A percentile compares a stretch with the other conserved stretches of the same genome.
phyloP scores from a whole-genome alignment of 1,140 invertebrate species.

The Rhysida immarginata region DNA sequence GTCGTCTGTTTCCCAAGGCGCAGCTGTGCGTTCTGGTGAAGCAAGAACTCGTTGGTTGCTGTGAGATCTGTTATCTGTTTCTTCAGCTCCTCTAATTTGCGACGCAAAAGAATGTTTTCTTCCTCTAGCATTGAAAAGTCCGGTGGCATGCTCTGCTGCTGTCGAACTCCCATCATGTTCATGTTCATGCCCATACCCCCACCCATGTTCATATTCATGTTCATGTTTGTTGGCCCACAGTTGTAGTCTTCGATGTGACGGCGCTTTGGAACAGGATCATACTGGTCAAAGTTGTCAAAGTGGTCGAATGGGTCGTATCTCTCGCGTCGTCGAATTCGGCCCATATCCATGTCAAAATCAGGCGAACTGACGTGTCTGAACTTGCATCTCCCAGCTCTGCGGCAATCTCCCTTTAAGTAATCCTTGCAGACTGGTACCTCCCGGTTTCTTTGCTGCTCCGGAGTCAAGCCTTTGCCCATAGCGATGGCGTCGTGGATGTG shows the following conservation, averaged over 20 bases:
- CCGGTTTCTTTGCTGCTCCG: slow-evolving; percentile 5
- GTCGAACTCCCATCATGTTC: not conserved
- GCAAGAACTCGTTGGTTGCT: slow-evolving; percentile 60
- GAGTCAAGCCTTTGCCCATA: slow-evolving; percentile 18
- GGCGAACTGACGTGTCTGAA: slow-evolving; percentile 35
- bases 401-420: slow-evolving; percentile 54
- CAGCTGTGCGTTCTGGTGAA: slow-evolving; percentile 63
- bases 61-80: slow-evolving; percentile 46
- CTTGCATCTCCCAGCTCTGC: slow-evolving; percentile 36
- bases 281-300: slow-evolving; percentile 15
- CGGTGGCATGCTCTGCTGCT: not conserved
- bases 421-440: slow-evolving; percentile 54
- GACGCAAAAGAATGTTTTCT: slow-evolving; percentile 50
- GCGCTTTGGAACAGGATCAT: slow-evolving; percentile 20
- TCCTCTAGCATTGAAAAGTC: slow-evolving; percentile 40
- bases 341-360: slow-evolving; percentile 19
- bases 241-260: slow-evolving; percentile 11
- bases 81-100: slow-evolving; percentile 56
- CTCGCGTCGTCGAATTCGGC: not conserved
- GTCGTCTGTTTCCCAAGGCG: slow-evolving; percentile 44
- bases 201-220: too few relatives aligned
- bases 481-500: slow-evolving; percentile 31
- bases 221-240: not conserved
- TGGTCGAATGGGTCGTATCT: slow-evolving; percentile 10
- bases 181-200: too few relatives aligned